Percentiles rank a stretch among this genome's conserved stretches.
phyloP scores from a whole-genome alignment of 2,113 vertebrate species.

The Serilophus lunatus region DNA sequence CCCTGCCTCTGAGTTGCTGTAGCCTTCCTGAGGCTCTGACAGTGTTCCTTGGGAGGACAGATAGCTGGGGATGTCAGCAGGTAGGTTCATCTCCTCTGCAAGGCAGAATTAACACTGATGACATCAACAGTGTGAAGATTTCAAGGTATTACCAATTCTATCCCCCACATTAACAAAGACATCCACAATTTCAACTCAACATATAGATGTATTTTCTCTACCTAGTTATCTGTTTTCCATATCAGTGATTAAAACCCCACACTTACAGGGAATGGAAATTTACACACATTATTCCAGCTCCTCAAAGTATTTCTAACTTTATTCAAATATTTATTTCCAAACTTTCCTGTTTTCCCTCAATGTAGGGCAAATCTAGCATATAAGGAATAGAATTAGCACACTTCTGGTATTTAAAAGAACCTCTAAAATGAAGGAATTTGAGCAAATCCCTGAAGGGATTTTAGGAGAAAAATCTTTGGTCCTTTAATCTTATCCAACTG shows the following conservation, averaged over 20 bases:
- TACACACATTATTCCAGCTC: not conserved
- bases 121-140: not conserved
- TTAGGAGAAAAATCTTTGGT: not conserved
- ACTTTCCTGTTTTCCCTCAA: not conserved
- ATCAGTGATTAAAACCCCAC: not conserved
- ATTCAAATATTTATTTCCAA: not conserved
- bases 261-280: not conserved
- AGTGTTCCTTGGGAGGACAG: conserved; percentile 95
- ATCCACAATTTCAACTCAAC: not conserved
- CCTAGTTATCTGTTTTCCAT: not conserved
- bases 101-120: not conserved
- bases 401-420: not conserved
- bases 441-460: not conserved
- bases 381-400: not conserved
- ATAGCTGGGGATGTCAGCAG: conserved; percentile 95
- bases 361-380: not conserved
- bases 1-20: conserved; percentile 93
- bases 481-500: not conserved
- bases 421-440: not conserved
- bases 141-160: not conserved
- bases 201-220: not conserved
- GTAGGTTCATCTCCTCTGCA: conserved; percentile 94
- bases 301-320: not conserved
- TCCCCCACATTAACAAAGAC: not conserved
- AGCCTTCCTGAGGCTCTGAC: conserved; percentile 95